Percentiles rank a stretch among this genome's conserved stretches.
phyloP scores from a whole-genome alignment of 1,140 invertebrate genomes.

The Aphaenogaster rudis region DNA sequence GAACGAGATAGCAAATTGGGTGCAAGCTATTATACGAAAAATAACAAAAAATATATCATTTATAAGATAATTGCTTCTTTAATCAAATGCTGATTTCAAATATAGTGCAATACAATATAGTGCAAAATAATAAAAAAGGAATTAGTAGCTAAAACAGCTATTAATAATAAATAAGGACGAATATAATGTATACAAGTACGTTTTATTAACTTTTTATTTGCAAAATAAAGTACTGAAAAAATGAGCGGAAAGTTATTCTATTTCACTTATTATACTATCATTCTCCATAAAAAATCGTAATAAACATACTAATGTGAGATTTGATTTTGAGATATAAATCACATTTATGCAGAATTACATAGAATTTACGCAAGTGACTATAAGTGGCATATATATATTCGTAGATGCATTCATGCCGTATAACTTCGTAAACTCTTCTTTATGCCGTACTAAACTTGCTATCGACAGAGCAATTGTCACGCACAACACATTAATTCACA shows the following conservation, averaged over 20 bases:
- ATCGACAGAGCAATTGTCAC: slow-evolving; percentile 61
- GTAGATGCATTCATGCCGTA: neutral
- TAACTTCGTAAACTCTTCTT: slow-evolving; percentile 42
- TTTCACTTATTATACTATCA: neutral
- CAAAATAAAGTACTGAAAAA: neutral
- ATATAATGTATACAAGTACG: neutral
- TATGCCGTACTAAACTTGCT: slow-evolving; percentile 7
- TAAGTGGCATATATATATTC: neutral
- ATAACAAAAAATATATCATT: neutral
- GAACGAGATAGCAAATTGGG: neutral
- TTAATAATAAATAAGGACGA: slow-evolving; percentile 6
- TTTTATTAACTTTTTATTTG: neutral
- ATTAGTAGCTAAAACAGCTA: neutral
- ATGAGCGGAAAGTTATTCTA: neutral
- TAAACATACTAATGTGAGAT: neutral
- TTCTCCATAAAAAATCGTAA: neutral
- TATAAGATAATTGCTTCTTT: neutral
- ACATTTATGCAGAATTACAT: neutral
- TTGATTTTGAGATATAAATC: neutral
- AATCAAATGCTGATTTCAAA: neutral
- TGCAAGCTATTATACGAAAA: neutral
- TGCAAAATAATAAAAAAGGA: neutral
- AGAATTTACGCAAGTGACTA: neutral
- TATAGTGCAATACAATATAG: no score
- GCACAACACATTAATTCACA: slow-evolving; percentile 49